These are phyloP conservation scores for Rhingia rostrata DNA, from an alignment of 2,888 invertebrate genomes.

Conservation along the genomic window DNA sequence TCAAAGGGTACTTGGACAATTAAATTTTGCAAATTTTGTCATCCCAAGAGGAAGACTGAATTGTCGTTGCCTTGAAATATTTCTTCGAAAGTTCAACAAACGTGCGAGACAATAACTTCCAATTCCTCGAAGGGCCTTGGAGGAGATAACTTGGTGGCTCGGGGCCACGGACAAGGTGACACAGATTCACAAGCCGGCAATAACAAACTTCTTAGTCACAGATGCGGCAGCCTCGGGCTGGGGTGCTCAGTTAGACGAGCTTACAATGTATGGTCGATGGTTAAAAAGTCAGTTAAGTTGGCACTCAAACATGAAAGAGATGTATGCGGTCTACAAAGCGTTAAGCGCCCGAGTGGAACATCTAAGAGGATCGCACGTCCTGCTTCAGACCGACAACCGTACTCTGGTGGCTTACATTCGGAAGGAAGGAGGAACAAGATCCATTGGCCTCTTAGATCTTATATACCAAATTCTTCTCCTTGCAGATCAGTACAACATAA, in stretches of 20 bases:
- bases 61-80: conserved; percentile 22
- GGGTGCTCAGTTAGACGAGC: conserved; percentile 29
- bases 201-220: too few species aligned
- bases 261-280: conserved; percentile 20
- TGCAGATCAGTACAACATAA: conserved; percentile 12
- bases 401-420: conserved; percentile 27
- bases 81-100: not conserved
- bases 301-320: too few species aligned
- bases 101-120: conserved; percentile 1
- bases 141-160: too few species aligned
- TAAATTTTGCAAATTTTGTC: conserved; percentile 18
- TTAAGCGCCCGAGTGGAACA: conserved; percentile 7
- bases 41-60: conserved; percentile 14
- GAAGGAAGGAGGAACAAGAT: too few species aligned
- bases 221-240: too few species aligned
- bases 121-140: too few species aligned
- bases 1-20: not conserved
- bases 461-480: conserved; percentile 21
- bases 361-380: conserved; percentile 20
- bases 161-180: too few species aligned
- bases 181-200: too few species aligned
- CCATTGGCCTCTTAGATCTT: too few species aligned
- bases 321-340: too few species aligned
- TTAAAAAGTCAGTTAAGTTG: not conserved
- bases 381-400: conserved; percentile 45